Conservation (phyloP, 2,797 vertebrate genomes). For the Sebastes umbrosus region DNA sequence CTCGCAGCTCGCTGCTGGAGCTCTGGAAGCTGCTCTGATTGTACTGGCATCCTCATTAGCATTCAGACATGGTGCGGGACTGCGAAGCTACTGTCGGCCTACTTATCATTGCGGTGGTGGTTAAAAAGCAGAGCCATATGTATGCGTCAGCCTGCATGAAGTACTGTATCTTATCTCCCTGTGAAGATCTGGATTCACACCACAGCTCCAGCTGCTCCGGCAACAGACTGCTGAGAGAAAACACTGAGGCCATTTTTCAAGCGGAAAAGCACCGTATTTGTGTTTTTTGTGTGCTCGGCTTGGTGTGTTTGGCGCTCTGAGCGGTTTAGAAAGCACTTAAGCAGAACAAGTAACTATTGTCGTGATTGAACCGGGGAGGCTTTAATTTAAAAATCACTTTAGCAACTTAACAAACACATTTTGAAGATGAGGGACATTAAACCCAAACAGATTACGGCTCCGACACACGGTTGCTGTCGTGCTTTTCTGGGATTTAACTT, state of each 20-base stretch:
- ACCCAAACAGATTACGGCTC: constrained; percentile 21
- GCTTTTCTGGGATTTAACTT: constrained; percentile 16
- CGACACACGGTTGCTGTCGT: neutral
- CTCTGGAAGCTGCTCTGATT: constrained; percentile 42
- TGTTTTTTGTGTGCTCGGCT: neutral
- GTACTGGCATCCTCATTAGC: constrained; percentile 63
- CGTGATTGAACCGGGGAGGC: constrained; percentile 8
- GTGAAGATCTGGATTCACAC: constrained; percentile 47
- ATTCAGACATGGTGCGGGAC: constrained; percentile 62
- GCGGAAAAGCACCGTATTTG: constrained; percentile 22
- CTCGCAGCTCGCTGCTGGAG: constrained; percentile 38
- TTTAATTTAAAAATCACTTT: constrained; percentile 43
- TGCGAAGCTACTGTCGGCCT: constrained; percentile 71
- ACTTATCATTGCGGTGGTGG: constrained; percentile 65
- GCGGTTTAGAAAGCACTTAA: constrained; percentile 12
- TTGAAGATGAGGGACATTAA: constrained; percentile 27
- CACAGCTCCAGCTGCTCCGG: constrained; percentile 47
- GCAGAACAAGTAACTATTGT: constrained; percentile 38
- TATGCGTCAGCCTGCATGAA: constrained; percentile 49
- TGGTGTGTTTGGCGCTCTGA: neutral
- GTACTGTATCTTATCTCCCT: constrained; percentile 60
- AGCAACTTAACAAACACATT: constrained; percentile 24
- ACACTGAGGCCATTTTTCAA: constrained; percentile 45
- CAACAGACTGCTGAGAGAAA: constrained; percentile 19
- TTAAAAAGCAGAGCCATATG: constrained; percentile 64